These are phyloP conservation scores for Eulimnadia texana DNA, from an alignment of 1,140 invertebrate genomes.

Conservation along the genomic window DNA sequence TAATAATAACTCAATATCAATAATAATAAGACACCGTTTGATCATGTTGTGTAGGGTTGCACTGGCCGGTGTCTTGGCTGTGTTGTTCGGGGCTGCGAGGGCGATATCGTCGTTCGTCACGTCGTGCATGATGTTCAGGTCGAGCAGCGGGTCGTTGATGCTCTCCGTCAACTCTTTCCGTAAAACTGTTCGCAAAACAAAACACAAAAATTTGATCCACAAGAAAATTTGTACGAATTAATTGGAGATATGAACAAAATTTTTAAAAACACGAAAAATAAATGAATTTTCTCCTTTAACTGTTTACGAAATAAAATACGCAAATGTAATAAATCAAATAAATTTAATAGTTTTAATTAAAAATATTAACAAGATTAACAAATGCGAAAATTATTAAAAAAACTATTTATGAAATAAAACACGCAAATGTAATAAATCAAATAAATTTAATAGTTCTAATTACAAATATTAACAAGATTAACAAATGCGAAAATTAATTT, in stretches of 20 bases:
- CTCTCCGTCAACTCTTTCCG: conserved; percentile 60
- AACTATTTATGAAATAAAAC: too few species aligned
- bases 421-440: background rate
- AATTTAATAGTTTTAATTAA: conserved; percentile 3
- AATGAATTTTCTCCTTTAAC: too few species aligned
- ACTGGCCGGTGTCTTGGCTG: conserved; percentile 20
- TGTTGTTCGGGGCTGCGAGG: conserved; percentile 17
- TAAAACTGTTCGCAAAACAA: too few species aligned
- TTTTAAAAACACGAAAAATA: too few species aligned
- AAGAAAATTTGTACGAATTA: too few species aligned
- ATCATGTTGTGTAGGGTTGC: conserved; percentile 80
- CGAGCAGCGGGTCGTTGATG: conserved; percentile 61
- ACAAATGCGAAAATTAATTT: too few species aligned
- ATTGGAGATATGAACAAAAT: conserved; percentile 15
- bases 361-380: conserved; percentile 15
- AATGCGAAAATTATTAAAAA: too few species aligned
- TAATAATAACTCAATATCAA: background rate
- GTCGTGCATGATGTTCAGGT: conserved; percentile 65
- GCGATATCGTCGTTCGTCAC: conserved; percentile 44
- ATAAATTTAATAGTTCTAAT: conserved; percentile 6
- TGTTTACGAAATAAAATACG: too few species aligned
- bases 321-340: conserved; percentile 1
- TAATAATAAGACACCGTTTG: conserved; percentile 40
- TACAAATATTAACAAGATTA: conserved; percentile 13
- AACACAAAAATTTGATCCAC: conserved; percentile 18